Evolutionary conservation across 1,140 invertebrate genomes (phyloP).

Genomic region (Cotesia vestalis): DNA sequence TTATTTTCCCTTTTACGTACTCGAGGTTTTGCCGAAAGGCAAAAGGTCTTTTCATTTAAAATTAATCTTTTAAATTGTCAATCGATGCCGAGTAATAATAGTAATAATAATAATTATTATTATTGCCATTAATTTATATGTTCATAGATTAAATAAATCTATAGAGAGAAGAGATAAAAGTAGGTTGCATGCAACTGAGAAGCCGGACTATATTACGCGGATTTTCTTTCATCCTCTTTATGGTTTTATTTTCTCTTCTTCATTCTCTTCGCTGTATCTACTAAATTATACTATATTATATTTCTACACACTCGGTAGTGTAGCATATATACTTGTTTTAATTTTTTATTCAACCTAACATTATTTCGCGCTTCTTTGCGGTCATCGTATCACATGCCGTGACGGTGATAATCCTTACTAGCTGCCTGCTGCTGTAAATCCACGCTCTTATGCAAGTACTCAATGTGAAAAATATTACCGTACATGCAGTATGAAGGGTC

Average conservation of each 20-base stretch:
- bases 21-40: too few relatives aligned
- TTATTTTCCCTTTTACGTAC: too few relatives aligned
- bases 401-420: slow-evolving; percentile 30
- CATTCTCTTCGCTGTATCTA: background rate
- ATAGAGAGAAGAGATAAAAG: background rate
- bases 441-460: slow-evolving; percentile 37
- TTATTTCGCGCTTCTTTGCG: slow-evolving; percentile 18
- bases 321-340: too few relatives aligned
- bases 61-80: too few relatives aligned
- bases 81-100: too few relatives aligned
- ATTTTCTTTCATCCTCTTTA: slow-evolving; percentile 2
- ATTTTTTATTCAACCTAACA: too few relatives aligned
- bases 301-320: too few relatives aligned
- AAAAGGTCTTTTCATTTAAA: too few relatives aligned
- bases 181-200: slow-evolving; percentile 3
- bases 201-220: background rate
- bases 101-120: background rate
- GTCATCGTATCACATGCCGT: slow-evolving; percentile 15
- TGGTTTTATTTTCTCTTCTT: background rate
- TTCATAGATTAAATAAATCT: background rate
- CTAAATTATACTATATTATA: too few relatives aligned
- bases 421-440: too few relatives aligned
- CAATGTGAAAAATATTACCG: too few relatives aligned
- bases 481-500: slow-evolving; percentile 32
- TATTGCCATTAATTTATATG: background rate